These are phyloP conservation scores for Eupsittula cactorum DNA, from an alignment of 2,113 vertebrate genomes.

Conservation along the genomic window DNA sequence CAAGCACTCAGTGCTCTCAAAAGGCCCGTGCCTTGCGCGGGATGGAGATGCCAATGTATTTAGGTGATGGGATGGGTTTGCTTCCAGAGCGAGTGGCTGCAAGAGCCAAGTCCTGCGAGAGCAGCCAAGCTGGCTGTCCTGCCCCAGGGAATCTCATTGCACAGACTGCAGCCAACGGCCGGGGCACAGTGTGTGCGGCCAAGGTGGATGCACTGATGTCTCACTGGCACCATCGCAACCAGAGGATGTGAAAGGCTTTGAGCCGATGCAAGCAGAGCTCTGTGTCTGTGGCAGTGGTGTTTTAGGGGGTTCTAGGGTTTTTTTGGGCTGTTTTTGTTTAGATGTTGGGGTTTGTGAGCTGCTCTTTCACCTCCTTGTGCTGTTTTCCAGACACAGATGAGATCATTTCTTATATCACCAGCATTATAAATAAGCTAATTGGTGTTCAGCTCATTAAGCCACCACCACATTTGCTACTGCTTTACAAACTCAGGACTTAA, in stretches of 20 bases:
- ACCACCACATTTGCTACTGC: background rate
- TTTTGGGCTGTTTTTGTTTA: background rate
- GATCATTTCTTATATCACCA: background rate
- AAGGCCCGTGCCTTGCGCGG: fast-evolving
- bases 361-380: background rate
- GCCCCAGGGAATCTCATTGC: background rate
- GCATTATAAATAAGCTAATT: background rate
- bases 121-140: background rate
- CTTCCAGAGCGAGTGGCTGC: background rate
- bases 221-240: background rate
- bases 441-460: background rate
- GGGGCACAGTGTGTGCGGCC: fast-evolving
- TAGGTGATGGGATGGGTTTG: background rate
- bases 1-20: background rate
- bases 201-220: background rate
- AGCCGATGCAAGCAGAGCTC: background rate
- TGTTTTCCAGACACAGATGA: background rate
- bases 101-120: background rate
- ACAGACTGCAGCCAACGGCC: fast-evolving
- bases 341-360: background rate
- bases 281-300: background rate
- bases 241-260: background rate
- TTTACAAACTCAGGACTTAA: background rate
- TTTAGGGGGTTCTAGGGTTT: background rate
- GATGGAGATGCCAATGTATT: fast-evolving